A percentile compares a stretch with the other conserved stretches of the same genome.
Conservation (phyloP, 1,140 invertebrate species). For the Fragariocoptes setiger region DNA sequence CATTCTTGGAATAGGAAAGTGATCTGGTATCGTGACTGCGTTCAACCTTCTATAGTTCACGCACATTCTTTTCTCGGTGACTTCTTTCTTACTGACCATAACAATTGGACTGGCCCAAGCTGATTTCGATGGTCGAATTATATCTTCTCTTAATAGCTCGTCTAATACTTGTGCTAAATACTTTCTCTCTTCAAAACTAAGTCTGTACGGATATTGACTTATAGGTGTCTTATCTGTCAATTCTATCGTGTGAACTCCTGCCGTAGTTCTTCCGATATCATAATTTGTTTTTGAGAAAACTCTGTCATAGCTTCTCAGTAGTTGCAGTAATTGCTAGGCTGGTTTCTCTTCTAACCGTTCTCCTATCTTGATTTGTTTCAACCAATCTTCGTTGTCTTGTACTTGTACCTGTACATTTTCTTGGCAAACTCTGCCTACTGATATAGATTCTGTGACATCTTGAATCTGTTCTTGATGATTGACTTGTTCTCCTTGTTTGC, state of each 20-base stretch:
- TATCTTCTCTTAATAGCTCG: constrained; percentile 13
- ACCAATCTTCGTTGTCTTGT: too few species aligned
- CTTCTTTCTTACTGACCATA: constrained; percentile 19
- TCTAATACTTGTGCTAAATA: constrained; percentile 7
- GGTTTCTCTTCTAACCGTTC: too few species aligned
- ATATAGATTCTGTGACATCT: too few species aligned
- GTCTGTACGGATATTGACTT: neutral
- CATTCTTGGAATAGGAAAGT: constrained; percentile 17
- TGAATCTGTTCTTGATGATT: too few species aligned
- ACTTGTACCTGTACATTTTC: too few species aligned
- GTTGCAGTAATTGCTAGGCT: too few species aligned
- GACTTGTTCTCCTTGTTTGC: too few species aligned
- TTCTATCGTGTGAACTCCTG: neutral
- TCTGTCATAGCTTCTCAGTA: too few species aligned
- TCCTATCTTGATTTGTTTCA: too few species aligned
- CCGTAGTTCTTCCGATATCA: neutral
- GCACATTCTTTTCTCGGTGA: constrained; percentile 15
- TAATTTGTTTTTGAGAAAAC: neutral
- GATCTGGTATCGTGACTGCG: too few species aligned
- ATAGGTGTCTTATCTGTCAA: neutral
- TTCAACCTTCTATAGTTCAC: constrained; percentile 19
- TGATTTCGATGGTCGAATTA: constrained; percentile 15
- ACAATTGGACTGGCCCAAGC: constrained; percentile 19
- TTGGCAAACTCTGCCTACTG: too few species aligned
- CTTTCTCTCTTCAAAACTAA: neutral